These are phyloP conservation scores for Phaetusa simplex DNA, from an alignment of 2,113 vertebrate genomes.

Conservation along the genomic window DNA sequence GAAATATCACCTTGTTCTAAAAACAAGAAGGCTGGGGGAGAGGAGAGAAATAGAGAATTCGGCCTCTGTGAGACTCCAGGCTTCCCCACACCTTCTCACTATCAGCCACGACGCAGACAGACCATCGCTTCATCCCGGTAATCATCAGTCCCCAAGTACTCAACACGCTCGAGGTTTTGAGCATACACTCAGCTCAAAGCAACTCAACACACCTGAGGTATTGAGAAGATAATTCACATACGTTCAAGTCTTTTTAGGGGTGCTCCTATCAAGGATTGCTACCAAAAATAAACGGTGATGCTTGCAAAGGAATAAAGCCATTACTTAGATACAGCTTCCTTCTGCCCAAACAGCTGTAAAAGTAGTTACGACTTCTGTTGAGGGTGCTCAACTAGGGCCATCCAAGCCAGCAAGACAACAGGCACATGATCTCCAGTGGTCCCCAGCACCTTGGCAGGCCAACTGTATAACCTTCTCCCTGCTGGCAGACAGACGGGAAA, in stretches of 20 bases:
- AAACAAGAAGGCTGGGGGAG: not conserved
- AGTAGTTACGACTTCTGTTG: not conserved
- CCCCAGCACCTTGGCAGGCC: not conserved
- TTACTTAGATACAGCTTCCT: not conserved
- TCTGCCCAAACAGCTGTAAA: not conserved
- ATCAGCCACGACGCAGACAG: not conserved
- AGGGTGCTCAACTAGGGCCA: not conserved
- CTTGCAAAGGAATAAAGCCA: not conserved
- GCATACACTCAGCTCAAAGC: not conserved
- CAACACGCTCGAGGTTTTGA: not conserved
- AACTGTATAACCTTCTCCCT: not conserved
- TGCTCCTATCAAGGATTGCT: slow-evolving; percentile 3
- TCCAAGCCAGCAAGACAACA: not conserved
- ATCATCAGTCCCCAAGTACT: not conserved
- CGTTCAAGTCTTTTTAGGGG: slow-evolving; percentile 8
- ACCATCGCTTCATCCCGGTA: not conserved
- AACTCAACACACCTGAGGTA: slow-evolving; percentile 36
- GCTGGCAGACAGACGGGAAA: not conserved
- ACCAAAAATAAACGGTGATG: not conserved
- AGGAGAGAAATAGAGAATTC: not conserved
- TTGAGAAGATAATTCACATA: not conserved
- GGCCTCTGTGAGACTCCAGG: not conserved
- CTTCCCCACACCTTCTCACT: not conserved
- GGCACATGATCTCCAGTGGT: accelerated
- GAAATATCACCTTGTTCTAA: not conserved